phyloP scores from a whole-genome alignment of 2,888 invertebrate species.

The Drosophila planitibia region DNA sequence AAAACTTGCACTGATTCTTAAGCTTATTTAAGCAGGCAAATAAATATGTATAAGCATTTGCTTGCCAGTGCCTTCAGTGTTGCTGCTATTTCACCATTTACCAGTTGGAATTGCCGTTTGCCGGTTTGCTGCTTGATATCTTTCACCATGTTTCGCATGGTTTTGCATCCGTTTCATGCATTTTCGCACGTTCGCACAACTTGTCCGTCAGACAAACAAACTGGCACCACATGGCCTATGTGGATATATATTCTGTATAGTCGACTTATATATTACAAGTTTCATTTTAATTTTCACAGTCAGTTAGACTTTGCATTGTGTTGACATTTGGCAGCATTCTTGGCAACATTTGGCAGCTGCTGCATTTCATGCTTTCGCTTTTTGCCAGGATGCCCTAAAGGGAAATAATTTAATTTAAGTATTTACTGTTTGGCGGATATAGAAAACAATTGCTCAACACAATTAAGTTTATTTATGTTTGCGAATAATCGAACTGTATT shows the following conservation, averaged over 20 bases:
- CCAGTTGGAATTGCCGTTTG: conserved; percentile 31
- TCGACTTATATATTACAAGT: not conserved
- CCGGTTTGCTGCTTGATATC: conserved; percentile 50
- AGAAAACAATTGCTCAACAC: not conserved
- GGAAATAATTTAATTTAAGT: not conserved
- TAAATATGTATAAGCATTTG: conserved; percentile 49
- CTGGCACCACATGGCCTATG: conserved; percentile 26
- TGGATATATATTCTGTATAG: not conserved
- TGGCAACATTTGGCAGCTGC: conserved; percentile 18
- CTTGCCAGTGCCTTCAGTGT: conserved; percentile 50
- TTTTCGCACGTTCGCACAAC: conserved; percentile 67
- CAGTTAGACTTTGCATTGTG: conserved; percentile 40
- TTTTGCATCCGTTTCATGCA: conserved; percentile 54
- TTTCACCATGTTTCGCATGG: conserved; percentile 36
- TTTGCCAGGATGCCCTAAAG: not conserved
- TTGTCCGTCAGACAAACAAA: conserved; percentile 64
- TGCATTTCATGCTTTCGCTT: conserved; percentile 2
- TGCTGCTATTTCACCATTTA: conserved; percentile 31
- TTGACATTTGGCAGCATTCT: conserved; percentile 57
- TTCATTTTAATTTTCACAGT: conserved; percentile 26
- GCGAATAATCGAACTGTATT: not conserved
- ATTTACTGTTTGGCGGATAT: not conserved
- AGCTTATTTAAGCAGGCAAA: conserved; percentile 2
- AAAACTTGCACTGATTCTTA: conserved; percentile 34
- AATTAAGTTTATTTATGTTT: not conserved